A percentile compares a stretch with the other conserved stretches of the same genome.
phyloP scores from a whole-genome alignment of 2,113 vertebrate species.

The Ophiodon elongatus region DNA sequence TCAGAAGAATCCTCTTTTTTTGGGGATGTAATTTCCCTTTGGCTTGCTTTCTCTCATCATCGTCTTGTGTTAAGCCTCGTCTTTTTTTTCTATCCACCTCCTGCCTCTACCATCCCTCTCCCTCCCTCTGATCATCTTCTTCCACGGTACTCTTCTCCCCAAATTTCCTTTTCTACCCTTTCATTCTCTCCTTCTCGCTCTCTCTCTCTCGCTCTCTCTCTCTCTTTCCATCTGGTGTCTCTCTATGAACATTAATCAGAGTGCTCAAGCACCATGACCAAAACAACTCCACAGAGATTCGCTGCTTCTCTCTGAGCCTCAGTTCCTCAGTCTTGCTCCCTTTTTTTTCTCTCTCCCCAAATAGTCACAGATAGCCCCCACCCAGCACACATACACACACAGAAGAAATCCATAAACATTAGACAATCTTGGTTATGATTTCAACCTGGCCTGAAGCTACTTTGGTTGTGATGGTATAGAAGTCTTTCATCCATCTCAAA shows the following conservation, averaged over 20 bases:
- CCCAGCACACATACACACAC: slow-evolving; percentile 11
- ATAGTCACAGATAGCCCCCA: slow-evolving; percentile 56
- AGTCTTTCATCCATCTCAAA: slow-evolving; percentile 62
- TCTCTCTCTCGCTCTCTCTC: slow-evolving; percentile 9
- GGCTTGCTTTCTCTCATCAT: slow-evolving; percentile 35
- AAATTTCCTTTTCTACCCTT: slow-evolving; percentile 55
- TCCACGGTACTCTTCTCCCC: slow-evolving; percentile 50
- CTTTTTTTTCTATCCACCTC: background rate
- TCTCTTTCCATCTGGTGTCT: slow-evolving; percentile 73
- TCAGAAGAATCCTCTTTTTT: slow-evolving; percentile 16
- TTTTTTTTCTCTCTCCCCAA: slow-evolving; percentile 26
- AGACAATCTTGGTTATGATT: slow-evolving; percentile 61
- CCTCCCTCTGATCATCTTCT: slow-evolving; percentile 55
- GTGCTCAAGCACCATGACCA: slow-evolving; percentile 78
- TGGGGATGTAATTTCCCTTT: background rate
- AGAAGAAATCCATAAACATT: slow-evolving; percentile 66
- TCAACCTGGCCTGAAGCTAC: slow-evolving; percentile 61
- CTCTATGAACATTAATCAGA: slow-evolving; percentile 80
- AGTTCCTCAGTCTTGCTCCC: slow-evolving; percentile 42
- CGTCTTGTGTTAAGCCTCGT: slow-evolving; percentile 34
- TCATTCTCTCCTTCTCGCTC: slow-evolving; percentile 21
- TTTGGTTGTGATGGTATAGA: slow-evolving; percentile 42
- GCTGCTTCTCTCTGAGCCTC: slow-evolving; percentile 51
- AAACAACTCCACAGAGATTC: slow-evolving; percentile 76
- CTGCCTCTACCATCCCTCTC: slow-evolving; percentile 16